Base-by-base conservation (phyloP, 2,888 invertebrate species). In the Eulithis prunata region DNA sequence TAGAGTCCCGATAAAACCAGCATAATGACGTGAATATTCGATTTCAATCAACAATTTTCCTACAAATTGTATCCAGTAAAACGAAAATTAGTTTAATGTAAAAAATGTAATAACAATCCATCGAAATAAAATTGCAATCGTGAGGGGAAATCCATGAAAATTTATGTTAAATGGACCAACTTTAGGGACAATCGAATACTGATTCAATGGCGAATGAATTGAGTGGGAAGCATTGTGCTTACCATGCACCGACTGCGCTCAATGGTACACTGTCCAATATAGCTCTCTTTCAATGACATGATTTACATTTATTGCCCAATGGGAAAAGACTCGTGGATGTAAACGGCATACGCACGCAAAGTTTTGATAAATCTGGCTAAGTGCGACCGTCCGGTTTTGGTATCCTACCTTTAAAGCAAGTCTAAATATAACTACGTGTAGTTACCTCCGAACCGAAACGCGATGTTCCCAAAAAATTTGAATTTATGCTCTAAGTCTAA, bases 171-270 rank as follows among this genome's bases (percentile, higher is more conserved):
- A 82, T 79, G 73, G 76, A 73, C 73, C 76, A 83, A 84, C 77
- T 84, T 71, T 79, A 77, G 75, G 81, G 78, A 87, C 86, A 88
- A 88, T 87, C 76, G 86, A 85, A 85, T 82, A 80, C 80, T 86
- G 87, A 88, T 87, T 88, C 86, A 88, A 87, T 86, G 79, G 83
- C 75, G 78, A 82, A 81, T 83, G 84, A 84, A 87, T 87, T 86
- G 81, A 82, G 77, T 75, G 82, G 75, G 76, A 80, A 79, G 84
- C 86, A 84, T 88, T 86, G 87, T 84, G 85, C 86, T 85, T 82
- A 82, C 86, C 83, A 80, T 85, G 87, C 86, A 83, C 85, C 85
- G 74, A 85, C 80, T 85, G 85, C 83, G 81, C 79, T 86, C 83
- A 85, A 86, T 86, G 79, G 82, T 74, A 74, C 77, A 78, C 81